A percentile compares a stretch with the other conserved stretches of the same genome.
Conservation (phyloP, 1,140 invertebrate genomes). For the Arctopsyche grandis region DNA sequence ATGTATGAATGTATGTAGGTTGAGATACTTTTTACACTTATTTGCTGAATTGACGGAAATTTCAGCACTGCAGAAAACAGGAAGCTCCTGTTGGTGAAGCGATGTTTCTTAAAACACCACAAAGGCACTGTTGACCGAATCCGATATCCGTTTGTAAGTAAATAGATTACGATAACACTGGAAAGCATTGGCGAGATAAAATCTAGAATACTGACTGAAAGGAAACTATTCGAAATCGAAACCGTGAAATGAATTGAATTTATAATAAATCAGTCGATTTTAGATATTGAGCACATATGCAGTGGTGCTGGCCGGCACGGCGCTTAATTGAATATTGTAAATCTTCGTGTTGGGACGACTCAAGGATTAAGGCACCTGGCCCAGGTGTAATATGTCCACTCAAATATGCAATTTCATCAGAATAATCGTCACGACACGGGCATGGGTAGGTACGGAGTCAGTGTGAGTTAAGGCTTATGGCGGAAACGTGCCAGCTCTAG, state of each 20-base stretch:
- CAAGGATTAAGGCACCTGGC: conserved; percentile 23
- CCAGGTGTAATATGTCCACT: conserved; percentile 39
- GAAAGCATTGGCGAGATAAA: not conserved
- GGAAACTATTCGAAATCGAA: too few relatives aligned
- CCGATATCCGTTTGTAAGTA: not conserved
- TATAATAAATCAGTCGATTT: too few relatives aligned
- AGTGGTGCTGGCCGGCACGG: not conserved
- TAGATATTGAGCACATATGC: too few relatives aligned
- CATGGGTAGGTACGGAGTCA: not conserved
- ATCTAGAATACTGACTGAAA: too few relatives aligned
- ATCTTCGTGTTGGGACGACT: conserved; percentile 17
- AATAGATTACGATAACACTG: not conserved
- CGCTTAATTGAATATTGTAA: conserved; percentile 38
- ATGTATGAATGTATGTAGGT: not conserved
- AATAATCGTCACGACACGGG: conserved; percentile 22
- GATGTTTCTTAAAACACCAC: not conserved
- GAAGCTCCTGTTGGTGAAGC: not conserved
- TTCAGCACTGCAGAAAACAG: too few relatives aligned
- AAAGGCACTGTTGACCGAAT: not conserved
- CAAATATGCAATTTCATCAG: conserved; percentile 39
- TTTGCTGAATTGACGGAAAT: not conserved
- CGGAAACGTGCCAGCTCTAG: conserved; percentile 9
- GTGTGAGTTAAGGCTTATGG: conserved; percentile 18
- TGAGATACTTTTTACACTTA: not conserved
- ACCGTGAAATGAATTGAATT: too few relatives aligned